Evolutionary conservation across 2,888 invertebrate species (phyloP).

Genomic region (Synanthedon myopaeformis): DNA sequence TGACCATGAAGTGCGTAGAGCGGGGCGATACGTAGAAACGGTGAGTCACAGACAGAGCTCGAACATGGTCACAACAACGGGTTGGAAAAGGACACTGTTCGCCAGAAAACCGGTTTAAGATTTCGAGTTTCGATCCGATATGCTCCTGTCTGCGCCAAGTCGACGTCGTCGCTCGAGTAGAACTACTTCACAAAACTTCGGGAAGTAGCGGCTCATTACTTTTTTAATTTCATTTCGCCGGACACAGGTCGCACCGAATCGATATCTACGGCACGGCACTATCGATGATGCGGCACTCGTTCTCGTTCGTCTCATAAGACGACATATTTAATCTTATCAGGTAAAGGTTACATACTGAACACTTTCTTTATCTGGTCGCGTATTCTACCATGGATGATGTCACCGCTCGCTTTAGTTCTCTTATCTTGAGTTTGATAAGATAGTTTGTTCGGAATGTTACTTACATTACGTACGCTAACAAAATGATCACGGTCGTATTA

Average conservation of each 20-base stretch:
- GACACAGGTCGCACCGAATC: slow-evolving; percentile 21
- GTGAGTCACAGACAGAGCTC: slow-evolving; percentile 62
- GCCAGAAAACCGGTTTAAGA: slow-evolving; percentile 61
- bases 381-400: slow-evolving; percentile 52
- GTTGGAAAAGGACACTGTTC: slow-evolving; percentile 44
- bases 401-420: slow-evolving; percentile 44
- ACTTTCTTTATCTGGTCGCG: slow-evolving; percentile 55
- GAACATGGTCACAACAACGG: slow-evolving; percentile 30
- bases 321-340: slow-evolving; percentile 41
- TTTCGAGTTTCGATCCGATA: slow-evolving; percentile 70
- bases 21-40: slow-evolving; percentile 62
- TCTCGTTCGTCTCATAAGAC: slow-evolving; percentile 20
- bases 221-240: slow-evolving; percentile 24
- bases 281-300: slow-evolving; percentile 5
- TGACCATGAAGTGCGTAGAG: slow-evolving; percentile 68
- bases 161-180: slow-evolving; percentile 45
- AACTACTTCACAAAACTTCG: slow-evolving; percentile 32
- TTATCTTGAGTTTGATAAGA: slow-evolving; percentile 59
- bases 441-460: slow-evolving; percentile 38
- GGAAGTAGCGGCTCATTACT: slow-evolving; percentile 34
- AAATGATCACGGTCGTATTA: background rate
- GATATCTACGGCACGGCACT: slow-evolving; percentile 7
- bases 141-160: slow-evolving; percentile 62
- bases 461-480: background rate
- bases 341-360: slow-evolving; percentile 49